Evolutionary conservation across 1,140 invertebrate species (phyloP), one percentile per base, ranked within the genome.

Genomic region (Euwallacea similis): DNA sequence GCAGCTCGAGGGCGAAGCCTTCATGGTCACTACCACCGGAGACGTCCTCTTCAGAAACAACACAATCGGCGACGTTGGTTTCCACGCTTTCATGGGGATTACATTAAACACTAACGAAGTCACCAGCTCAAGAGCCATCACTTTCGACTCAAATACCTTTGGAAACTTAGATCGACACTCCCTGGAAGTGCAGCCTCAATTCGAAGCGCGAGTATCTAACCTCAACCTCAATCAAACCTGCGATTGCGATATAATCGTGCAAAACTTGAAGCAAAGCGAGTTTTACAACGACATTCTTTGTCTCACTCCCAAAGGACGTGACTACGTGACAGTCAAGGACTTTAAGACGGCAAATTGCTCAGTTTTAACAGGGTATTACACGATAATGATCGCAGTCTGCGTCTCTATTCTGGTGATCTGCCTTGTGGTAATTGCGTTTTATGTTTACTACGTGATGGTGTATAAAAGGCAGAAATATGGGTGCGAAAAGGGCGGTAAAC

Each of bases 111-210:
- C 78, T 7, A 84, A 87, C 42, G 76, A 69, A 74, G 13, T 11
- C 76, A 77, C 10, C 47, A 76, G 62, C 66, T 76, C 72, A 77
- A 79, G 62, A 69, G 78, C 11, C 80, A 81, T 91, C 4, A 81
- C 84, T 8, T 88, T 92, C 70, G 86, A 88, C 69, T 88, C 89
- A 73, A 91, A 91, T 76, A 88, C 84, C 8, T 79, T 91, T 79
- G 75, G 2, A 77, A 78, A 60, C n/a, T 84, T 89, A 74, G 84
- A 84, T 15, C 83, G 86, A 4, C 82, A 84, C 2, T 87, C 89
- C 3, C 78, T 91, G 9, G 79, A 85, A 44, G 85, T 89, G 75
- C 87, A 90, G 77, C 78, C 81, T 7, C 84, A 85, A 54, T 86
- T 90, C 53, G 80, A 83, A 6, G 76, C 85, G 6, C 83, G 86